Conservation (phyloP, 2,888 invertebrate genomes). For the Muscina levida region DNA sequence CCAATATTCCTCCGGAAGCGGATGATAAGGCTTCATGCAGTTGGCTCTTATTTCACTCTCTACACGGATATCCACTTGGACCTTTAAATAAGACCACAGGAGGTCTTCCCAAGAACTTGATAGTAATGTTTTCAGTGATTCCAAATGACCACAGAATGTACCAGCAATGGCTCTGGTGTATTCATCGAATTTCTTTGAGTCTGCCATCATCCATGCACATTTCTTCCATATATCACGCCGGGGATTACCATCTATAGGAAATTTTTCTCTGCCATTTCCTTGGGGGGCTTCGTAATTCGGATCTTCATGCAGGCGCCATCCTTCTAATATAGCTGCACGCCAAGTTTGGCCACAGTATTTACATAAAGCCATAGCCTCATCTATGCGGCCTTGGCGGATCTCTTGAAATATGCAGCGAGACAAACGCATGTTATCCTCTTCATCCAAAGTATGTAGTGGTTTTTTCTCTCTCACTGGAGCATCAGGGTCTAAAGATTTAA, state of each 20-base stretch:
- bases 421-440: constrained; percentile 87
- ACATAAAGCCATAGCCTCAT: constrained; percentile 91
- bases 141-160: constrained; percentile 90
- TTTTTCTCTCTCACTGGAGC: constrained; percentile 90
- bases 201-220: constrained; percentile 84
- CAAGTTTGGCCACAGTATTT: constrained; percentile 93
- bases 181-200: constrained; percentile 81
- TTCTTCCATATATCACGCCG: constrained; percentile 90
- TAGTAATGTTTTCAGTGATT: constrained; percentile 87
- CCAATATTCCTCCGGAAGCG: constrained; percentile 86
- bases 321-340: constrained; percentile 94
- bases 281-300: constrained; percentile 84
- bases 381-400: constrained; percentile 92
- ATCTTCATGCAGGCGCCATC: constrained; percentile 94
- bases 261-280: constrained; percentile 75
- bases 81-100: constrained; percentile 92
- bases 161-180: constrained; percentile 86
- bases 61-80: constrained; percentile 90
- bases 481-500: constrained; percentile 92
- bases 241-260: constrained; percentile 89
- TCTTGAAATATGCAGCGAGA: constrained; percentile 84
- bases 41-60: constrained; percentile 88
- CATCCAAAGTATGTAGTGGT: constrained; percentile 91
- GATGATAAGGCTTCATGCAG: constrained; percentile 81
- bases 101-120: constrained; percentile 92